Evolutionary conservation across 1,140 invertebrate species (phyloP), one percentile per base, ranked within the genome.

Genomic region (Eumeta japonica): DNA sequence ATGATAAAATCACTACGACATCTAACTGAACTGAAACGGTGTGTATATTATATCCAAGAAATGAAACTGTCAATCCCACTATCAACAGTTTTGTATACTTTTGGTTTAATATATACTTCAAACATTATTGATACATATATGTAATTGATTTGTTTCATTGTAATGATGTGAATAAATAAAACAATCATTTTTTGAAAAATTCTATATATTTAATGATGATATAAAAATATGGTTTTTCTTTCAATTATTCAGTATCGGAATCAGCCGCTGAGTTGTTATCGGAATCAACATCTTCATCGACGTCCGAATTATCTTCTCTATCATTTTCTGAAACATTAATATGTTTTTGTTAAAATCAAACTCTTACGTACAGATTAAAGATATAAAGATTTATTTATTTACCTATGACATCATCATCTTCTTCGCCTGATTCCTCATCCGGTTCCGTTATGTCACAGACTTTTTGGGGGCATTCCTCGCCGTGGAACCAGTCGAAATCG

Each of bases 201-300:
- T 18, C n/a, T 15, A 37, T 37, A 19, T 12, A 40, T 40, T 40
- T 40, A 15, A 45, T 40, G 18, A 20, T 20, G 10, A 27, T 33
- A 39, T 37, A 32, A 32, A 29, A 41, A 36, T 35, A 39, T 10
- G 32, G 31, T 27, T 39, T 44, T 11, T 36, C 17, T 44, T 44
- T 44, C 0, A 43, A 44, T 44, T 44, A 44, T 32, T 39, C 33
- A 39, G 7, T 39, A 35, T 44, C 42, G 16, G 42, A 44, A 28
- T 40, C 43, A 39, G 37, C n/a, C 3, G 11, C 37, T 31, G 37
- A 39, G 29, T 32, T 13, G 28, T 19, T 20, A 39, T 39, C 37
- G 34, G 37, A 40, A 45, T 45, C 36, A n/a, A n/a, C n/a, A n/a
- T n/a, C n/a, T n/a, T n/a, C n/a, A 44, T 45, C 43, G 43, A 45